phyloP scores from a whole-genome alignment of 2,113 vertebrate species.

The Hippolais icterina region DNA sequence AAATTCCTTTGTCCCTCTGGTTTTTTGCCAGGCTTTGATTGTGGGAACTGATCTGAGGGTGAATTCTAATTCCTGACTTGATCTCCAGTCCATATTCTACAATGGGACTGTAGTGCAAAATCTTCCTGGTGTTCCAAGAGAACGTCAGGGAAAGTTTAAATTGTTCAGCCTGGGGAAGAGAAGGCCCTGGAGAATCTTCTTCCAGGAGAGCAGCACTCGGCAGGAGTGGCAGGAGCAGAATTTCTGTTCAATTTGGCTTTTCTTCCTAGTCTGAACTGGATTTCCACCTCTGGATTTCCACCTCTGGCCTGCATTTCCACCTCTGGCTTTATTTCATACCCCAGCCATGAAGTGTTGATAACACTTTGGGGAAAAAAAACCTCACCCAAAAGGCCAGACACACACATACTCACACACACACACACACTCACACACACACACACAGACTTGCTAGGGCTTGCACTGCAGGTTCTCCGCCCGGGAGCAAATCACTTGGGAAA shows the following conservation, averaged over 20 bases:
- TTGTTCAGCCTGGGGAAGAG: neutral
- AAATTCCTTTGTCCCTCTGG: neutral
- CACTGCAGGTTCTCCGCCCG: slow-evolving; percentile 23
- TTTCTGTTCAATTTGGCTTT: neutral
- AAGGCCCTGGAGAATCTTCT: neutral
- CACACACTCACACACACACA: neutral
- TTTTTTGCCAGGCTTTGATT: neutral
- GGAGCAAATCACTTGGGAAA: slow-evolving; percentile 57
- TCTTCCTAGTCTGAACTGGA: neutral
- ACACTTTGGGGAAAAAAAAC: accelerated
- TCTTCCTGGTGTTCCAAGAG: neutral
- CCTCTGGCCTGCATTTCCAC: neutral
- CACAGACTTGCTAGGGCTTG: neutral
- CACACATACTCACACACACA: neutral
- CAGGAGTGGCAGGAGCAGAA: neutral
- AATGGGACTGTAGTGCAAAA: neutral
- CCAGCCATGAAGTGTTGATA: neutral
- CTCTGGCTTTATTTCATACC: neutral
- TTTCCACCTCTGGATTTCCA: neutral
- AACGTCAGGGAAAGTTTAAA: neutral
- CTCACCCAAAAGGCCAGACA: neutral
- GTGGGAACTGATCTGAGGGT: neutral
- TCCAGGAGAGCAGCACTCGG: neutral
- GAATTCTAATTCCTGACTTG: neutral
- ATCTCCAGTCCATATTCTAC: too few species aligned